Evolutionary conservation across 2,113 vertebrate species (phyloP), one percentile per base, ranked within the genome.

Genomic region (Hemicordylus capensis): DNA sequence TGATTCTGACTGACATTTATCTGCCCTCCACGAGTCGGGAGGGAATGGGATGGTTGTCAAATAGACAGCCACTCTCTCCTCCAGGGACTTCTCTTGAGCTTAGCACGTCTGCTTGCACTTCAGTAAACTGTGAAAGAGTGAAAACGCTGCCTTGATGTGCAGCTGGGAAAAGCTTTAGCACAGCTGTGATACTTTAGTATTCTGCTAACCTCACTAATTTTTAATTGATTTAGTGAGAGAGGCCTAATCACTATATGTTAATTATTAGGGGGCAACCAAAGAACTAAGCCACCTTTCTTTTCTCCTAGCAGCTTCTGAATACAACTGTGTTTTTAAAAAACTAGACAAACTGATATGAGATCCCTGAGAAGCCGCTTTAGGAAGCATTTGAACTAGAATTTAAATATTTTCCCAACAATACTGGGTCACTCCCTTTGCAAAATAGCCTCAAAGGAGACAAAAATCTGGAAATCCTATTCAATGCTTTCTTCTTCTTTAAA

Each of bases 1-100:
- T 34, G 70, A 83, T 83, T 83, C 56, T 83, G 54, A 83, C 34
- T 74, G 81, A 74, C 81, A 74, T 83, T 61, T 83, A 83, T 83
- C 81, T 83, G 81, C 81, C 81, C 81, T 83, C 70, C 69, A 63
- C 73, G 81, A 74, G 58, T 74, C 74, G 58, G 56, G 81, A 83
- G 70, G 28, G 56, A 74, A 63, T 4, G 4, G 78, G 6, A 48
- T 74, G 42, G 28, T 74, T 61, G 81, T 83, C 81, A 83, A 73
- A 74, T 61, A 83, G 81, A 83, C 81, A 83, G 69, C 81, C 70
- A 83, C 37, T 59, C 31, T 73, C 69, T 74, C 56, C 81, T 83
- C 69, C 54, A 74, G 81, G 81, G 81, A 83, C 31, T 31, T 61
- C 42, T 61, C 48, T 46, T 10, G 42, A 83, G 81, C 39, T 61